Conservation (phyloP, 2,888 invertebrate genomes). For the Hydropsyche betteni region DNA sequence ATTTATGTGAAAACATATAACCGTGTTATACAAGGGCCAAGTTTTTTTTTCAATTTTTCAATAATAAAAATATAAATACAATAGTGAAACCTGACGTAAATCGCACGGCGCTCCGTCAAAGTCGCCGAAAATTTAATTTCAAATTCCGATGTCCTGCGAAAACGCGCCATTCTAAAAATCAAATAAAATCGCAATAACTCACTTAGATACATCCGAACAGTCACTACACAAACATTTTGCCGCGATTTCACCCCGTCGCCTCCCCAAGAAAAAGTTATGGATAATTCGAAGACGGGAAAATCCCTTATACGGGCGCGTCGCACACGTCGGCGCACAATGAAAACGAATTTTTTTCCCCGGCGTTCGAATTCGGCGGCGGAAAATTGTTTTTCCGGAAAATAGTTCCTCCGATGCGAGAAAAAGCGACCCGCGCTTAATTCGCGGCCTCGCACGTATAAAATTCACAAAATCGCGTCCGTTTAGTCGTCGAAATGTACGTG, state of each 20-base stretch:
- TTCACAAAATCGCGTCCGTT: not conserved
- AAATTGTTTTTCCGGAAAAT: no score
- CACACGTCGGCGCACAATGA: not conserved
- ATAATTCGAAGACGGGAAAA: slow-evolving; percentile 3
- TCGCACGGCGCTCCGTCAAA: no score
- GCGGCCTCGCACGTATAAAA: not conserved
- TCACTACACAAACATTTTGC: not conserved
- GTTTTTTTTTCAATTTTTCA: no score
- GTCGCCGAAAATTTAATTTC: no score
- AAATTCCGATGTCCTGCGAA: no score
- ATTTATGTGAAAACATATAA: no score
- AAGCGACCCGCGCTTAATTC: not conserved
- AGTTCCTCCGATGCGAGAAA: not conserved
- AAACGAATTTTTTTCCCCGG: slow-evolving; percentile 8
- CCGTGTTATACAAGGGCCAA: no score
- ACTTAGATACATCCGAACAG: not conserved
- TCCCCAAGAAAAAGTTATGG: slow-evolving; percentile 2
- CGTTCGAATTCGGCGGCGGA: not conserved
- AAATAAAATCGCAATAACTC: slow-evolving; percentile 3
- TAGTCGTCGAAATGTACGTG: not conserved
- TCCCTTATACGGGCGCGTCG: no score
- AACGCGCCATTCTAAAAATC: no score
- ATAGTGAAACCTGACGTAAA: no score
- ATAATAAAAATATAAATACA: no score
- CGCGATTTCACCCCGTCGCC: not conserved